phyloP scores from a whole-genome alignment of 2,113 vertebrate species.

The Amphiprion percula region DNA sequence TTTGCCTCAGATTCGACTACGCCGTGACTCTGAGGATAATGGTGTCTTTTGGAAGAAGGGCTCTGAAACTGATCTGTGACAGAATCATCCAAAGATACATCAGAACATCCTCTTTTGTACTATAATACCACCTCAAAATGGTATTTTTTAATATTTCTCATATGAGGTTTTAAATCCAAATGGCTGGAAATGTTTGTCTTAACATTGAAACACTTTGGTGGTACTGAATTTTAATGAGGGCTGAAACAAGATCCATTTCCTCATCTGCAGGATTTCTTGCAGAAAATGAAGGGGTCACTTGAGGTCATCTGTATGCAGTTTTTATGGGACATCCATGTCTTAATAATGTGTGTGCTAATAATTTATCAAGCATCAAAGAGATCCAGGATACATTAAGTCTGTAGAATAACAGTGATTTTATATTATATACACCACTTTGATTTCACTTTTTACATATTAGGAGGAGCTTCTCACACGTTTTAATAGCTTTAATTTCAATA shows the following conservation, averaged over 20 bases:
- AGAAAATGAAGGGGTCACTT: slow-evolving; percentile 39
- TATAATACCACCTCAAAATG: slow-evolving; percentile 8
- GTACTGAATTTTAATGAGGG: slow-evolving; percentile 43
- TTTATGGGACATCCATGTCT: slow-evolving; percentile 20
- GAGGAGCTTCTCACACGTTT: not conserved
- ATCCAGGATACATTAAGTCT: not conserved
- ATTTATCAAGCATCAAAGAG: slow-evolving; percentile 22
- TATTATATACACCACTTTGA: slow-evolving; percentile 1
- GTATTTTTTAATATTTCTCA: slow-evolving; percentile 36
- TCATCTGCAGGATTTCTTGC: not conserved
- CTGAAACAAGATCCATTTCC: not conserved
- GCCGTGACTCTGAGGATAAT: slow-evolving; percentile 85
- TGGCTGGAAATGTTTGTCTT: slow-evolving; percentile 43
- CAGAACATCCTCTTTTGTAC: slow-evolving; percentile 28
- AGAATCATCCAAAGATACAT: slow-evolving; percentile 21
- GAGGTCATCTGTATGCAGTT: slow-evolving; percentile 24
- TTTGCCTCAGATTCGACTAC: slow-evolving; percentile 91
- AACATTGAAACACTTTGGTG: slow-evolving; percentile 25
- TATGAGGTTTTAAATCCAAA: slow-evolving; percentile 41
- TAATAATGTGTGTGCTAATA: slow-evolving; percentile 15
- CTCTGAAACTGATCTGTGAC: slow-evolving; percentile 91
- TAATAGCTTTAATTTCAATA: not conserved
- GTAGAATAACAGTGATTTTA: not conserved
- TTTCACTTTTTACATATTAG: slow-evolving; percentile 2
- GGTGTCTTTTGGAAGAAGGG: slow-evolving; percentile 87